phyloP scores from a whole-genome alignment of 2,797 vertebrate genomes.

The Spheniscus humboldti region DNA sequence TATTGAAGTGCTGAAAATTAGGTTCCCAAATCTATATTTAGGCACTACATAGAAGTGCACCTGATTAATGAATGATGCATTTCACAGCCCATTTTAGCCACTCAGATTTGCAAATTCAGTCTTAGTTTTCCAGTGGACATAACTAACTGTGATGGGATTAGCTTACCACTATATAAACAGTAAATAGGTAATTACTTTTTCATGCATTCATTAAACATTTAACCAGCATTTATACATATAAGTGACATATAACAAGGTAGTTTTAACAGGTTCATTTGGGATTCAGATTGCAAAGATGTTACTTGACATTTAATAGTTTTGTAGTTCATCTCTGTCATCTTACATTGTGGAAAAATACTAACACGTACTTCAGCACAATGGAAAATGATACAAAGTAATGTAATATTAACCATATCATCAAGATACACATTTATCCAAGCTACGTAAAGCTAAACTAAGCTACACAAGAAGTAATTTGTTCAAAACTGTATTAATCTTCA shows the following conservation, averaged over 20 bases:
- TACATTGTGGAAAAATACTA: constrained; percentile 18
- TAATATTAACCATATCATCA: constrained; percentile 48
- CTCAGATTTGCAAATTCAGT: background rate
- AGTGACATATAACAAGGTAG: constrained; percentile 56
- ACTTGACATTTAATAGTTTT: constrained; percentile 70
- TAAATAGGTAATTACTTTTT: constrained; percentile 69
- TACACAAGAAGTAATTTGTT: background rate
- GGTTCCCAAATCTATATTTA: background rate
- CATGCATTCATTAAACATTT: constrained; percentile 62
- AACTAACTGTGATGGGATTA: constrained; percentile 3
- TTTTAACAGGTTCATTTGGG: constrained; percentile 63
- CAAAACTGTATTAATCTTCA: background rate
- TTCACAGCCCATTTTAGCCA: background rate
- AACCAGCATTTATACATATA: constrained; percentile 60
- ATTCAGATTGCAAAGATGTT: constrained; percentile 67
- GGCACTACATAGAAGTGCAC: background rate
- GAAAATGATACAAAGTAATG: constrained; percentile 36
- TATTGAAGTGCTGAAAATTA: background rate
- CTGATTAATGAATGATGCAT: constrained; percentile 7
- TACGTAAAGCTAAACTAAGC: constrained; percentile 3
- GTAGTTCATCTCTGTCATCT: constrained; percentile 69
- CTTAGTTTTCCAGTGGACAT: constrained; percentile 10
- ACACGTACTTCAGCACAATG: constrained; percentile 31
- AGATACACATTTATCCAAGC: background rate
- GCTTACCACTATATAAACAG: constrained; percentile 41